Conservation (phyloP, 1,140 invertebrate genomes). For the Stegodyphus dumicola region DNA sequence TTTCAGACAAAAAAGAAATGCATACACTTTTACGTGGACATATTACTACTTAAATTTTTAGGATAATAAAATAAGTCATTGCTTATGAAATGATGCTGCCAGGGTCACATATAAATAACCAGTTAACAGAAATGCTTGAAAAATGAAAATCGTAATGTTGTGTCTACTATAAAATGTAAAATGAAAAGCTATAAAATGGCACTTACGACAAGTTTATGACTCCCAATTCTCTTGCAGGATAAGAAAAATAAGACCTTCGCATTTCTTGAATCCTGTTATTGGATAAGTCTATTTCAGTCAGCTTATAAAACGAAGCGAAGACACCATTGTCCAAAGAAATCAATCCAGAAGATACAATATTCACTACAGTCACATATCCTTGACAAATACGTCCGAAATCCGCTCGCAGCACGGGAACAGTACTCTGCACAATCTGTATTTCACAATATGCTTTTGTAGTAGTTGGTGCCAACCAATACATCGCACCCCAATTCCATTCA, state of each 20-base stretch:
- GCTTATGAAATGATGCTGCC: too few species aligned
- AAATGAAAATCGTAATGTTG: too few species aligned
- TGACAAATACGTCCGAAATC: constrained; percentile 53
- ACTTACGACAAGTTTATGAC: constrained; percentile 54
- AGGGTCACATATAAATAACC: too few species aligned
- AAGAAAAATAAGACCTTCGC: constrained; percentile 40
- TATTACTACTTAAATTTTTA: too few species aligned
- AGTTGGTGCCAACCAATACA: constrained; percentile 35
- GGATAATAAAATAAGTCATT: too few species aligned
- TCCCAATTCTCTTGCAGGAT: constrained; percentile 35
- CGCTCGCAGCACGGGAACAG: background rate
- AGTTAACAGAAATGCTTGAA: too few species aligned
- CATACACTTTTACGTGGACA: too few species aligned
- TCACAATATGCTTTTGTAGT: constrained; percentile 24
- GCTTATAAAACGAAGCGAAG: constrained; percentile 29
- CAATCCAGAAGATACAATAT: constrained; percentile 34
- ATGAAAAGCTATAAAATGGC: background rate
- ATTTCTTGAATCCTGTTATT: constrained; percentile 41
- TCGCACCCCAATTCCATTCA: constrained; percentile 37
- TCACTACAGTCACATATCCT: constrained; percentile 43
- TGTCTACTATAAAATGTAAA: too few species aligned
- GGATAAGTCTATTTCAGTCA: constrained; percentile 42
- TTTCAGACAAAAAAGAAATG: too few species aligned
- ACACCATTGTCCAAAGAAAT: constrained; percentile 14
- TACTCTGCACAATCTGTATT: constrained; percentile 41